phyloP scores from a whole-genome alignment of 2,797 vertebrate species.

The Petrocephalus sullivani region DNA sequence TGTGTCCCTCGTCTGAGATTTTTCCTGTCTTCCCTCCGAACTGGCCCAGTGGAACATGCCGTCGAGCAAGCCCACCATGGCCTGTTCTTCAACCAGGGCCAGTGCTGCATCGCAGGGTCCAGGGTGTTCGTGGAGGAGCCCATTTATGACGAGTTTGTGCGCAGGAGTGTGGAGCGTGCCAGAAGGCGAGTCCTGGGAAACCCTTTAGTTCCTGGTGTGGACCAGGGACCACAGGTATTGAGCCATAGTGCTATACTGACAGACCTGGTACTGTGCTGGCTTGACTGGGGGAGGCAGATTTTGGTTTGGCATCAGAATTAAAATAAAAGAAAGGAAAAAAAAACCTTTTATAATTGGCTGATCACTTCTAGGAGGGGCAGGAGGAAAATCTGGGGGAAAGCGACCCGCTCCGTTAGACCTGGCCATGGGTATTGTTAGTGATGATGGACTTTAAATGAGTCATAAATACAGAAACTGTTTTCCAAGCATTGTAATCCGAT shows the following conservation, averaged over 20 bases:
- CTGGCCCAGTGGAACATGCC: conserved; percentile 65
- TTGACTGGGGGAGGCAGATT: neutral
- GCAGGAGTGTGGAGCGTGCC: conserved; percentile 65
- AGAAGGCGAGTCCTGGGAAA: conserved; percentile 71
- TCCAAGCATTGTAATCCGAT: neutral
- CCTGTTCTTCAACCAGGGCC: conserved; percentile 82
- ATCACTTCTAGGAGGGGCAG: neutral
- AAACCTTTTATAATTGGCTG: neutral
- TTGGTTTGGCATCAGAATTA: neutral
- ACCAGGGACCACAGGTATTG: conserved; percentile 77
- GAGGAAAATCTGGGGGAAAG: neutral
- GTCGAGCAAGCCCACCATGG: conserved; percentile 74
- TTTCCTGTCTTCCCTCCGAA: neutral
- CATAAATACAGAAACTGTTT: neutral
- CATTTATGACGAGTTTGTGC: conserved; percentile 78
- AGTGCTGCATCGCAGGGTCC: conserved; percentile 79
- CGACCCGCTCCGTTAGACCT: neutral
- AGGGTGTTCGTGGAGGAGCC: conserved; percentile 82
- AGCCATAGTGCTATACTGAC: neutral
- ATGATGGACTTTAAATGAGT: neutral
- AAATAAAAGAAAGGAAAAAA: neutral
- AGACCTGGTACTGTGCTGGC: neutral
- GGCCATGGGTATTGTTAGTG: neutral
- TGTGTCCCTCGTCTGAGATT: neutral
- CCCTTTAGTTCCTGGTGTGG: conserved; percentile 64